Evolutionary conservation across 2,797 vertebrate species (phyloP).

Genomic region (Toxotes lorentzi): DNA sequence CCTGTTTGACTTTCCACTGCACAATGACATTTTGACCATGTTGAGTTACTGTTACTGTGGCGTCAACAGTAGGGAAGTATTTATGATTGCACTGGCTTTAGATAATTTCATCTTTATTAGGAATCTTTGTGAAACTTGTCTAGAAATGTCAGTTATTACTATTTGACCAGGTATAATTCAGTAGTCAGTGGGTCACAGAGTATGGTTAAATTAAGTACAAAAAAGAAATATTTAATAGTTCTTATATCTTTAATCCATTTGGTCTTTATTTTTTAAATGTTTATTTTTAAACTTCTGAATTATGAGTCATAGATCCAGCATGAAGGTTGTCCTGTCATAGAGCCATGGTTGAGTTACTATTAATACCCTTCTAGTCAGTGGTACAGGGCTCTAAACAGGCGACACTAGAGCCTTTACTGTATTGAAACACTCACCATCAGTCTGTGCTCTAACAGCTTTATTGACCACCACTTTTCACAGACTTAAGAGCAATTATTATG

Average conservation of each 20-base stretch:
- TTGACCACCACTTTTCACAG: neutral
- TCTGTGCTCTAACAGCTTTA: neutral
- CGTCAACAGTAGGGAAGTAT: neutral
- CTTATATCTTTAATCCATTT: slow-evolving; percentile 21
- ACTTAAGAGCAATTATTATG: neutral
- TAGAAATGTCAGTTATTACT: neutral
- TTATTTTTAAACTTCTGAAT: slow-evolving; percentile 68
- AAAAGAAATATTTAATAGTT: neutral
- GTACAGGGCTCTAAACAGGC: slow-evolving; percentile 54
- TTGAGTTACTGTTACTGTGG: slow-evolving; percentile 11
- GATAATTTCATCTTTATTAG: neutral
- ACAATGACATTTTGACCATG: slow-evolving; percentile 16
- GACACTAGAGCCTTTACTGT: slow-evolving; percentile 44
- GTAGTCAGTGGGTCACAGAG: neutral
- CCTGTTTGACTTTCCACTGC: slow-evolving; percentile 4
- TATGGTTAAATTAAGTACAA: neutral
- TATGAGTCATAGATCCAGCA: slow-evolving; percentile 70
- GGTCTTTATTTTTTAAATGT: slow-evolving; percentile 39
- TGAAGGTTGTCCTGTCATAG: slow-evolving; percentile 78
- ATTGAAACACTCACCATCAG: slow-evolving; percentile 23
- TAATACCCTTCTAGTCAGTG: slow-evolving; percentile 72
- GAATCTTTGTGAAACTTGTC: neutral
- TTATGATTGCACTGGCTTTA: neutral
- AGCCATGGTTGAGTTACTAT: slow-evolving; percentile 76
- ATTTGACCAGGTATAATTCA: slow-evolving; percentile 1